A percentile compares a stretch with the other conserved stretches of the same genome.
phyloP scores from a whole-genome alignment of 2,888 invertebrate species.

The Sinelater perroti region DNA sequence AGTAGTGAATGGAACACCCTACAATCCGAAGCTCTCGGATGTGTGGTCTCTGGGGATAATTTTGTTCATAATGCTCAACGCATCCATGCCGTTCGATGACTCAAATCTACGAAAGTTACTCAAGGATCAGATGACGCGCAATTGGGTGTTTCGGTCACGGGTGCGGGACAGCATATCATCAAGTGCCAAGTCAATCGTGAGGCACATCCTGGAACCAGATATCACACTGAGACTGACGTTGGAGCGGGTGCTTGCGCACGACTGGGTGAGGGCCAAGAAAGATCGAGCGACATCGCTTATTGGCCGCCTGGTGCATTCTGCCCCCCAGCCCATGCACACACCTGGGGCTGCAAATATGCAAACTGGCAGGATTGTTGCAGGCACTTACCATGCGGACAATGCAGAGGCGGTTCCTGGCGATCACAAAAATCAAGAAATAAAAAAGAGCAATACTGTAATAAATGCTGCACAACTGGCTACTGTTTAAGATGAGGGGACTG shows the following conservation, averaged over 20 bases:
- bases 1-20: conserved; percentile 88
- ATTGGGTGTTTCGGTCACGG: conserved; percentile 78
- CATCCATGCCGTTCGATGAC: conserved; percentile 94
- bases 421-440: conserved; percentile 58
- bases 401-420: conserved; percentile 55
- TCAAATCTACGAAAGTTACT: conserved; percentile 82
- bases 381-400: conserved; percentile 48
- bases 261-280: conserved; percentile 75
- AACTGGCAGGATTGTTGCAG: conserved; percentile 27
- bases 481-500: background rate
- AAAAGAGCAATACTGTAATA: conserved; percentile 59
- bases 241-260: conserved; percentile 77
- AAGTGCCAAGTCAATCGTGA: conserved; percentile 79
- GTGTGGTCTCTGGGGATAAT: conserved; percentile 94
- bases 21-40: conserved; percentile 88
- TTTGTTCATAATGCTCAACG: conserved; percentile 92
- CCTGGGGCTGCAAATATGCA: conserved; percentile 18
- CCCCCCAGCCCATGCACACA: conserved; percentile 47
- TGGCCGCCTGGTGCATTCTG: conserved; percentile 70
- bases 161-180: conserved; percentile 75
- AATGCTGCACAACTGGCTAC: conserved; percentile 37
- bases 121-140: conserved; percentile 82
- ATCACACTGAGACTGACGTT: conserved; percentile 78
- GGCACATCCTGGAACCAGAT: conserved; percentile 85
- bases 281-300: conserved; percentile 68